These are phyloP conservation scores for Colletes gigas DNA, from an alignment of 1,140 invertebrate genomes.

Conservation along the genomic window DNA sequence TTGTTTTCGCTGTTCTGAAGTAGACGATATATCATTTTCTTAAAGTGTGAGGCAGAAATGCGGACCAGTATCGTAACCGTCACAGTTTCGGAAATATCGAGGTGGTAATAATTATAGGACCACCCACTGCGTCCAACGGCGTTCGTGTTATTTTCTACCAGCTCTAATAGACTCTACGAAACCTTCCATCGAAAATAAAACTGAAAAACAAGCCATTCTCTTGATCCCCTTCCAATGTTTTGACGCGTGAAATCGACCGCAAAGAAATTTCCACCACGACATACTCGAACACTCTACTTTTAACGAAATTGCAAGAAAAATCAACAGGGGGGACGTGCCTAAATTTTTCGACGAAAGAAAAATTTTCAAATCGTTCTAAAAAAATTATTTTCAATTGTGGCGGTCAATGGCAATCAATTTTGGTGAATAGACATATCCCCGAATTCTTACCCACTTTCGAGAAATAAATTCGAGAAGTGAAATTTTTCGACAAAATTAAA, in stretches of 20 bases:
- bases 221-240: slow-evolving; percentile 10
- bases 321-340: no score
- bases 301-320: no score
- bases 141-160: neutral
- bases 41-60: no score
- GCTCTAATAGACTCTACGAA: neutral
- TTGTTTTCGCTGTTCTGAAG: neutral
- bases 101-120: neutral
- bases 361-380: no score
- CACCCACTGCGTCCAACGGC: neutral
- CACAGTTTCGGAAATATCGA: neutral
- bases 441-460: no score
- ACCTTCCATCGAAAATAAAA: neutral
- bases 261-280: neutral
- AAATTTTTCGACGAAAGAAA: no score
- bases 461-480: no score
- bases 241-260: neutral
- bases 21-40: neutral
- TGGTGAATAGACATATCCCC: no score
- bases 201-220: neutral
- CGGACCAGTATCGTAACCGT: neutral
- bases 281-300: neutral
- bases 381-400: no score
- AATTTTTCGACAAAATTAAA: no score
- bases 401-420: no score